phyloP scores from a whole-genome alignment of 1,140 invertebrate genomes.

The Philotrypesis tridentata region DNA sequence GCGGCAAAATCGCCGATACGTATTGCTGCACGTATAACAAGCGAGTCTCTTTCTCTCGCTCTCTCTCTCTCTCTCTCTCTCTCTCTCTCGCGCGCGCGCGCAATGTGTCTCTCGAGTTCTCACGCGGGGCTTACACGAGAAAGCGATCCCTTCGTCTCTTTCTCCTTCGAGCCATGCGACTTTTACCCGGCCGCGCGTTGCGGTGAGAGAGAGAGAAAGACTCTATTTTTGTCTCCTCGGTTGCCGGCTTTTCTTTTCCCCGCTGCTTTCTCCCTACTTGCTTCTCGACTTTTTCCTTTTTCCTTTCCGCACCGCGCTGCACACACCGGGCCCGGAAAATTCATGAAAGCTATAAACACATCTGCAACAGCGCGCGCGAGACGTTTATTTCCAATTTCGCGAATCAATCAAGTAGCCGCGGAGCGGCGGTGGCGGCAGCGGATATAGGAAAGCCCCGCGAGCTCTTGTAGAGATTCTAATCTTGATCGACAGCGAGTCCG shows the following conservation, averaged over 20 bases:
- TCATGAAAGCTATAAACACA: neutral
- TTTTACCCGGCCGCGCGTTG: slow-evolving; percentile 12
- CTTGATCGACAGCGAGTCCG: neutral
- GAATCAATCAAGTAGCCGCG: neutral
- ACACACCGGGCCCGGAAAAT: neutral
- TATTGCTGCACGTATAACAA: neutral
- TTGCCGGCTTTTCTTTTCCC: slow-evolving; percentile 27
- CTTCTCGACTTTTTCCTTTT: slow-evolving; percentile 20
- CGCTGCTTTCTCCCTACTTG: neutral
- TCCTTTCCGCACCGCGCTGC: neutral
- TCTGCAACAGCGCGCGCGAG: neutral
- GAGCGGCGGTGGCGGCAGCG: too few relatives aligned
- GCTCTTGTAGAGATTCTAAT: neutral
- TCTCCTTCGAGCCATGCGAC: slow-evolving; percentile 31
- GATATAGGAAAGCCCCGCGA: neutral
- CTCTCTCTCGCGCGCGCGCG: neutral
- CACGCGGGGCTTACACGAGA: slow-evolving; percentile 61
- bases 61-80: neutral
- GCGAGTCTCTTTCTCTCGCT: neutral
- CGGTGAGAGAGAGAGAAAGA: neutral
- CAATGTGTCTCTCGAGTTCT: slow-evolving; percentile 54
- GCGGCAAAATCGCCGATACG: slow-evolving; percentile 16
- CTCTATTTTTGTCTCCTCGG: neutral
- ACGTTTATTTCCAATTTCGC: neutral
- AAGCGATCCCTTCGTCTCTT: slow-evolving; percentile 56